These are phyloP conservation scores for Styela clava DNA, from an alignment of 23 tunicate species.

Conservation along the genomic window DNA sequence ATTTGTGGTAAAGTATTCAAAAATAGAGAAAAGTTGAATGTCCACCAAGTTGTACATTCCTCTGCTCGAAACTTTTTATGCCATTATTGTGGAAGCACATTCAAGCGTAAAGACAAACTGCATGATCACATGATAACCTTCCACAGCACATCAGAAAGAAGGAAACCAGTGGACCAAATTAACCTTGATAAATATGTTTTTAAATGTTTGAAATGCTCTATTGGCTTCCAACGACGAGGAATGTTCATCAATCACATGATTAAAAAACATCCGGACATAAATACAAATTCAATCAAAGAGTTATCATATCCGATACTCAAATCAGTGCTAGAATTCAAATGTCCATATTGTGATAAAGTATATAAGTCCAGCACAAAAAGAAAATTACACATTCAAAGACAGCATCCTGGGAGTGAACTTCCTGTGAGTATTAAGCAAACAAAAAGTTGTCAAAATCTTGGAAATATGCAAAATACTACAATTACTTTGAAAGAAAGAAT, in stretches of 20 bases:
- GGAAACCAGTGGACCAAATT: background rate
- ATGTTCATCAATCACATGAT: conserved; percentile 69
- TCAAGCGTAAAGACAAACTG: conserved; percentile 75
- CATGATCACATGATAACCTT: conserved; percentile 46
- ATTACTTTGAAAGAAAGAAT: conserved; percentile 4
- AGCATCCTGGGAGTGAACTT: conserved; percentile 55
- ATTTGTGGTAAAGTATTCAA: conserved; percentile 24
- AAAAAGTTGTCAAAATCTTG: background rate
- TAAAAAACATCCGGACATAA: conserved; percentile 62
- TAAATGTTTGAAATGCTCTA: conserved; percentile 48
- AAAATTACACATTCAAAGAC: conserved; percentile 41
- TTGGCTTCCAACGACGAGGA: conserved; percentile 74
- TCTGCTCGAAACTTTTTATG: conserved; percentile 43
- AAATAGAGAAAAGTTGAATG: conserved; percentile 26
- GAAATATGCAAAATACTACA: background rate
- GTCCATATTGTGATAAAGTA: conserved; percentile 62
- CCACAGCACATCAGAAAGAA: conserved; percentile 8
- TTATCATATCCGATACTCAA: conserved; percentile 48
- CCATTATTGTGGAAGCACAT: conserved; percentile 66
- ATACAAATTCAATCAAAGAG: conserved; percentile 27
- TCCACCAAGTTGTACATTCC: conserved; percentile 53
- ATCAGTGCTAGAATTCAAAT: conserved; percentile 26
- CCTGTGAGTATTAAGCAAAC: conserved; percentile 32
- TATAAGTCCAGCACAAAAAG: conserved; percentile 70
- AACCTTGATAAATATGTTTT: conserved; percentile 32